Base-by-base conservation (phyloP, 2,888 invertebrate genomes). In the Synanthedon tipuliformis region DNA sequence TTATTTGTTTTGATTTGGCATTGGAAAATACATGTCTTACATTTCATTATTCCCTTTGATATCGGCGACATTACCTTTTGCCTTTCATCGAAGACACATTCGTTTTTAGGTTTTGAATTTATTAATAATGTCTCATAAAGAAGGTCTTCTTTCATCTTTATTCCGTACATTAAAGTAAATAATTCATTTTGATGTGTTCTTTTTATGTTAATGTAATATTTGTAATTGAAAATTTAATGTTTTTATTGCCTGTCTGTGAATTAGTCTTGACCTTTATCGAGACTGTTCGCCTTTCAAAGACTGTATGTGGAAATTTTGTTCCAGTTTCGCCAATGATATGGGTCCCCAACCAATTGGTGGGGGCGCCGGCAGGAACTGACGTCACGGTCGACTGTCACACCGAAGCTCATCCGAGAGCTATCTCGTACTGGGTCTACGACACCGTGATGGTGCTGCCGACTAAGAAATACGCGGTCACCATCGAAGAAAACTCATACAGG, bases 301-400 rank as follows among this genome's bases (percentile, higher is more conserved):
- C 10, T 34, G 34, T 34, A 34, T 10, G 7, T 34, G 10, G 34
- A 34, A 34, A 10, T 15, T 1, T 49, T 49, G 49, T 85, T 88
- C 23, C 88, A 96, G 96, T 96, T 88, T 94, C 95, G 0, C 96
- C 96, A 52, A 95, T 96, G 94, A 95, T 96, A 74, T 96, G 95
- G 94, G 95, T 96, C 60, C 95, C 96, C 53, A 96, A 96, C 89
- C 96, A 96, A 88, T 89, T 96, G 81, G 95, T 96, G 58, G 96
- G 96, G 2, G 96, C 96, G 40, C 96, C 96, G 55, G 91, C 94
- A 55, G 95, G 95, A 58, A 95, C 95, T 51, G 95, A 96, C 88
- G 96, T 96, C 59, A 95, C 95, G 50, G 93, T 97, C 69, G 96
- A 96, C 88, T 97, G 97, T 78, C 95, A 95, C 78, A 95, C 96